phyloP scores from a whole-genome alignment of 1,140 invertebrate species.

The Caenorhabditis inopinata region DNA sequence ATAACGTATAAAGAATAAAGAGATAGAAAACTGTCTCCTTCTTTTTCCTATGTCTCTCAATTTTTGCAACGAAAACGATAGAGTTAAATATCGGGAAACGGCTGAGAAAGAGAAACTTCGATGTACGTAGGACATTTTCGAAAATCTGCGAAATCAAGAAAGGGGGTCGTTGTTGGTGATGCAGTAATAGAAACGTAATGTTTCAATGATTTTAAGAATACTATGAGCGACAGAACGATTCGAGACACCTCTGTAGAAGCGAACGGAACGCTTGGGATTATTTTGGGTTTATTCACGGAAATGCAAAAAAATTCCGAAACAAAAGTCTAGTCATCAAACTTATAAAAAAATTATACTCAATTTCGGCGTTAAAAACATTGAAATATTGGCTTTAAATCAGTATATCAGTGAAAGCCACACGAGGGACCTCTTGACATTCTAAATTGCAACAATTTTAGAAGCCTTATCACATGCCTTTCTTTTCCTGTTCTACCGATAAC shows the following conservation, averaged over 20 bases:
- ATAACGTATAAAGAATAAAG: slow-evolving; percentile 3
- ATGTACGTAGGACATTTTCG: neutral
- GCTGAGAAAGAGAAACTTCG: neutral
- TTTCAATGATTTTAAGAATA: too few relatives aligned
- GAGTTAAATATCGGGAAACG: neutral
- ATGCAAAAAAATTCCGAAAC: neutral
- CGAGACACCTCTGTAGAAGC: too few relatives aligned
- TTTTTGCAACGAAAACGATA: slow-evolving; percentile 9
- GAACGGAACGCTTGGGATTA: too few relatives aligned
- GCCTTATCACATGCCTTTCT: neutral
- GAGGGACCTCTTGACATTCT: neutral
- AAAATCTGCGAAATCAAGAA: neutral
- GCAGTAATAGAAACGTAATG: neutral
- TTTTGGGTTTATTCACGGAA: neutral
- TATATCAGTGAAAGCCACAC: too few relatives aligned
- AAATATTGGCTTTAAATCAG: too few relatives aligned
- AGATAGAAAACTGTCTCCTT: neutral
- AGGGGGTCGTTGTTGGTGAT: neutral
- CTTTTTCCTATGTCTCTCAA: neutral
- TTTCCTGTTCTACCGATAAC: neutral
- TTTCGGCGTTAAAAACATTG: too few relatives aligned
- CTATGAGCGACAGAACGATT: too few relatives aligned
- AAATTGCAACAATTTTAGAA: neutral
- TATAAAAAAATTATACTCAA: too few relatives aligned
- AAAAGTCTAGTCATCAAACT: too few relatives aligned